phyloP scores from a whole-genome alignment of 1,140 invertebrate genomes.

The Agrilus planipennis region DNA sequence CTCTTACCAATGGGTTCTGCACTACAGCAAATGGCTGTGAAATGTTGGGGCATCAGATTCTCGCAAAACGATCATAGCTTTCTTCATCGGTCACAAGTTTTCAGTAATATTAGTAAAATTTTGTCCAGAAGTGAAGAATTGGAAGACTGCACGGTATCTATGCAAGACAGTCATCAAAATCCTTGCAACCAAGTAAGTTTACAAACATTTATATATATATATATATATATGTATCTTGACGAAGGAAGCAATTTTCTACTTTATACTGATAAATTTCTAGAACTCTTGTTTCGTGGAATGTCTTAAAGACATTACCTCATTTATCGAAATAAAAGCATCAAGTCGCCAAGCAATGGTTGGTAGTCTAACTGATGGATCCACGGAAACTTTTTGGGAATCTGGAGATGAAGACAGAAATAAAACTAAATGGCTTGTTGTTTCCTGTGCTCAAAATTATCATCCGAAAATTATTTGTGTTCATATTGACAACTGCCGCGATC shows the following conservation, averaged over 20 bases:
- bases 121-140: constrained; percentile 81
- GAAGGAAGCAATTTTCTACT: constrained; percentile 12
- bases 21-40: constrained; percentile 81
- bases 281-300: constrained; percentile 47
- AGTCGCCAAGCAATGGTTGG: constrained; percentile 87
- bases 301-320: constrained; percentile 60
- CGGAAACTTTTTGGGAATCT: constrained; percentile 99
- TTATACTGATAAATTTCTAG: no score
- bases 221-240: background rate
- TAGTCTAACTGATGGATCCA: constrained; percentile 85
- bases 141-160: constrained; percentile 44
- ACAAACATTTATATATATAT: background rate
- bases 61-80: constrained; percentile 82
- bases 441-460: constrained; percentile 42
- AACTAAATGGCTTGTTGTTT: constrained; percentile 54
- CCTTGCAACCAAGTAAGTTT: constrained; percentile 27
- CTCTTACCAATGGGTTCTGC: constrained; percentile 75
- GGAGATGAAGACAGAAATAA: constrained; percentile 93
- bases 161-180: constrained; percentile 49
- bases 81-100: constrained; percentile 65
- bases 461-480: constrained; percentile 70
- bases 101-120: constrained; percentile 93
- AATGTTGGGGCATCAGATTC: constrained; percentile 88
- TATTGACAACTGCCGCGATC: constrained; percentile 85
- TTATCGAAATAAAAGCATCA: constrained; percentile 75